Percentiles rank a stretch among this genome's conserved stretches.
Conservation (phyloP, 2,888 invertebrate genomes). For the Nudaria mundana region DNA sequence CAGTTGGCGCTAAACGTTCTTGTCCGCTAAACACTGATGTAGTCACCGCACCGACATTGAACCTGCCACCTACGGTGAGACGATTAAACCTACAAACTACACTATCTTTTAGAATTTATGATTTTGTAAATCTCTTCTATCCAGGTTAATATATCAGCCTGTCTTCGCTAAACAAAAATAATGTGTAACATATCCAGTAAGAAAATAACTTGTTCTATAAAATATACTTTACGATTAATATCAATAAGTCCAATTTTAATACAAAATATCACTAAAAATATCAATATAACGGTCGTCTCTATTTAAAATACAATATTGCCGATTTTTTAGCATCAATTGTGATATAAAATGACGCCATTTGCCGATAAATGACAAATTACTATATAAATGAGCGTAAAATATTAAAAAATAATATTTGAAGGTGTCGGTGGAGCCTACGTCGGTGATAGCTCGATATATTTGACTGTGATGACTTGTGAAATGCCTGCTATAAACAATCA, state of each 20-base stretch:
- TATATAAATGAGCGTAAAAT: neutral
- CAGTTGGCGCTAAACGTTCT: conserved; percentile 16
- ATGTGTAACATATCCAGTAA: no score
- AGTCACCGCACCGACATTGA: conserved; percentile 6
- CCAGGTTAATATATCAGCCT: no score
- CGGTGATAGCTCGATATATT: conserved; percentile 21
- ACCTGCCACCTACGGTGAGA: conserved; percentile 7
- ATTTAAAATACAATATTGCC: neutral
- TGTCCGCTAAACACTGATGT: conserved; percentile 5
- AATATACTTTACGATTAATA: no score
- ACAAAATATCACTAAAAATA: no score
- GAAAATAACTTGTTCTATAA: no score
- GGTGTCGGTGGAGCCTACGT: conserved; percentile 15
- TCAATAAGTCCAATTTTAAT: no score
- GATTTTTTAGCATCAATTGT: neutral
- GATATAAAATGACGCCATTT: neutral
- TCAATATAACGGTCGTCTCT: neutral
- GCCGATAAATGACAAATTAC: neutral
- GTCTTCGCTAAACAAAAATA: no score
- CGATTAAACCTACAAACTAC: conserved; percentile 1
- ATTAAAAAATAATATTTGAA: neutral
- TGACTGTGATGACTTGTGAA: conserved; percentile 33
- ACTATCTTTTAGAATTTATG: no score
- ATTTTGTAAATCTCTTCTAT: no score
- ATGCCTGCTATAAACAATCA: conserved; percentile 1